Base-by-base conservation (phyloP, 1,140 invertebrate genomes). In the Asobara japonica region DNA sequence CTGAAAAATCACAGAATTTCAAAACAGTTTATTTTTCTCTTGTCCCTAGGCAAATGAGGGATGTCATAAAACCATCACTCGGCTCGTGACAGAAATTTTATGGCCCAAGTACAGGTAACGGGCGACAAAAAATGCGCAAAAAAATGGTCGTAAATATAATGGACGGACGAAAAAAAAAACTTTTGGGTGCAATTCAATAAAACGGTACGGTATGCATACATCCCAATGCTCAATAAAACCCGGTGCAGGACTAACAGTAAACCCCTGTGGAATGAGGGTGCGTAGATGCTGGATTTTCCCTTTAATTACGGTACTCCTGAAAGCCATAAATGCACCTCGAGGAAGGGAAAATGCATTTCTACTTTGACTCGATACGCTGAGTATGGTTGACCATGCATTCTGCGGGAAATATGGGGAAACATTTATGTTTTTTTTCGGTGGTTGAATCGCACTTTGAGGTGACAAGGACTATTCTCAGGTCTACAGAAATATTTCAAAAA, bases 221-320 rank as follows among this genome's bases (percentile, higher is more conserved):
- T 67, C 13, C 41, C 41, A 16, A 7, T 41, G 30, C 18, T 27
- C 65, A 67, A 45, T 67, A 41, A 20, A 66, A 66, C 16, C 33
- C 22, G 41, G n/a, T 16, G 22, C n/a, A n/a, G 33, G 29, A 30
- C 22, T 41, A 2, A 20, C 36, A 33, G 6, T 56, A 16, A 56
- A 33, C 27, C 27, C 16, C n/a, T 16, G 27, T 20, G 11, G 33
- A 56, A 31, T 33, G 36, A 64, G 13, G 33, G 27, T 30, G 10
- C 11, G 25, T 69, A 13, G 3, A 41, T 36, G 13, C 31, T 7
- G 68, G 22, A 69, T 62, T 61, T 69, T 69, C 22, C 51, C 22
- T 30, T 69, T 69, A 69, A 69, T 69, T 69, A 69, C 68, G 68
- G 68, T 69, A 22, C 68, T 62, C 8, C 22, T 1, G 51, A 56